A percentile compares a stretch with the other conserved stretches of the same genome.
Evolutionary conservation across 2,797 vertebrate species (phyloP).

Genomic region (Apodemus agrarius): DNA sequence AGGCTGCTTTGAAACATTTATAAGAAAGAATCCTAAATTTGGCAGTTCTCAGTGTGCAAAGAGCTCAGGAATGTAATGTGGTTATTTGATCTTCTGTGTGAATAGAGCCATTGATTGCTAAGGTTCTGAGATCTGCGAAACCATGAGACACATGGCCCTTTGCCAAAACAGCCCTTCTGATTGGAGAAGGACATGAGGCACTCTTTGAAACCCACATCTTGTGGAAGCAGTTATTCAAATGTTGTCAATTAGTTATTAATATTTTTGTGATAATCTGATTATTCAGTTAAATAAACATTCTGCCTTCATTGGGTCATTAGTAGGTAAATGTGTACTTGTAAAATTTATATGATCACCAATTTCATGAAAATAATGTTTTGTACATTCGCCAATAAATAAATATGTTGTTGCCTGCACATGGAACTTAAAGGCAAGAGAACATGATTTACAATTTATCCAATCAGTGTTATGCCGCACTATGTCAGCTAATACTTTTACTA

Average conservation of each 20-base stretch:
- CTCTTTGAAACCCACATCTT: not conserved
- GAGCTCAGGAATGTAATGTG: not conserved
- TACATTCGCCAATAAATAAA: not conserved
- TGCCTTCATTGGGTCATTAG: not conserved
- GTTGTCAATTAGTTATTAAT: not conserved
- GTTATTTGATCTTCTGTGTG: not conserved
- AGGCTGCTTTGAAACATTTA: conserved; percentile 31
- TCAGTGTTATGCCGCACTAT: not conserved
- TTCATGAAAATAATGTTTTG: conserved; percentile 48
- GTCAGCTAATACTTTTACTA: not conserved
- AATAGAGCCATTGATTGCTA: not conserved
- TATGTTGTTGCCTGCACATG: not conserved
- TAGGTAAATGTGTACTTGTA: not conserved
- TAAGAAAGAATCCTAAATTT: not conserved
- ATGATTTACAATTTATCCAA: not conserved
- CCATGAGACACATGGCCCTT: not conserved
- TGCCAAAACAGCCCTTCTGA: not conserved
- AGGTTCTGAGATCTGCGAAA: not conserved
- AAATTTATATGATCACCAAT: conserved; percentile 9
- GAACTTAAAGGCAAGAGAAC: not conserved
- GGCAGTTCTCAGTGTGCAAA: not conserved
- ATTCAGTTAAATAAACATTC: conserved; percentile 15
- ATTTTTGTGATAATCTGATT: not conserved
- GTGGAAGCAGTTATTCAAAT: not conserved
- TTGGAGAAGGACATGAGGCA: not conserved